These are phyloP conservation scores for Watsonalla binaria DNA, from an alignment of 2,888 invertebrate species.

Conservation along the genomic window DNA sequence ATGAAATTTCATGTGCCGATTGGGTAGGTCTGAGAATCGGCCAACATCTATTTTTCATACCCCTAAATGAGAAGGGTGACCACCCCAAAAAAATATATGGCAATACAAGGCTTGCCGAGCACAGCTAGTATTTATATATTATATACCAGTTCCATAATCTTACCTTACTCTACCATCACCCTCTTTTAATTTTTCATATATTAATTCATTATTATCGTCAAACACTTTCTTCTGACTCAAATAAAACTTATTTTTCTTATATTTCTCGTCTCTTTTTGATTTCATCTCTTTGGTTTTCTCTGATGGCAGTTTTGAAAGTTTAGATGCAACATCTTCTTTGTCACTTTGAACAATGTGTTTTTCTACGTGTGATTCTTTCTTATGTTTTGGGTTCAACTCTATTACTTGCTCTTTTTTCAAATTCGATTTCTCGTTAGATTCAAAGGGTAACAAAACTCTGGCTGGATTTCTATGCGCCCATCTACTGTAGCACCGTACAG, in stretches of 20 bases:
- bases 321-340: constrained; percentile 6
- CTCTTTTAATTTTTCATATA: constrained; percentile 80
- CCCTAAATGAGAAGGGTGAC: no score
- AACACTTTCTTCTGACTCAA: constrained; percentile 67
- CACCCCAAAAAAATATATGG: no score
- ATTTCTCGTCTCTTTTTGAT: constrained; percentile 43
- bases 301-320: constrained; percentile 11
- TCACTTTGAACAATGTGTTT: constrained; percentile 7
- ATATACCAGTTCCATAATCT: no score
- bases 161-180: constrained; percentile 80
- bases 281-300: constrained; percentile 42
- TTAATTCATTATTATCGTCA: constrained; percentile 73
- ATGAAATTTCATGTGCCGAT: no score
- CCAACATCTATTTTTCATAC: no score
- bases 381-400: constrained; percentile 36
- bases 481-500: constrained; percentile 56
- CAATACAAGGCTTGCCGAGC: no score
- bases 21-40: no score
- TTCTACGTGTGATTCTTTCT: constrained; percentile 27
- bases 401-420: constrained; percentile 66
- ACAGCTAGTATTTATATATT: no score
- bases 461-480: constrained; percentile 75
- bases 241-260: constrained; percentile 51
- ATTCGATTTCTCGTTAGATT: constrained; percentile 35
- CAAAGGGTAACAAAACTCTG: constrained; percentile 72